Conservation (phyloP, 2,797 vertebrate species). For the Dendrocincla tyrannina region DNA sequence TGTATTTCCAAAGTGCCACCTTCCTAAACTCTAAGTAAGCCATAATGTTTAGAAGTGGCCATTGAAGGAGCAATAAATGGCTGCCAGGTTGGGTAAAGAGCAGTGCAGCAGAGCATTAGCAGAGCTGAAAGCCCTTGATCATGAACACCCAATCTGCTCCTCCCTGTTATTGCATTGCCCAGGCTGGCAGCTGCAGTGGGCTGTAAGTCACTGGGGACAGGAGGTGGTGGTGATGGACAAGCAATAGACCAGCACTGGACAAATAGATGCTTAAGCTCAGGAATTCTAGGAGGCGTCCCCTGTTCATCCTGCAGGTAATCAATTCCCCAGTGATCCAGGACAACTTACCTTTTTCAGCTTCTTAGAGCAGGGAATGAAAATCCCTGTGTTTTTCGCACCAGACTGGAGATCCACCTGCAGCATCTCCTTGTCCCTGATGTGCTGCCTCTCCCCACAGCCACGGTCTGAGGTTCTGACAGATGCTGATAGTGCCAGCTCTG, state of each 20-base stretch:
- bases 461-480: fast-evolving
- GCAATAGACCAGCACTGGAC: not conserved
- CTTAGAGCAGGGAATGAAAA: not conserved
- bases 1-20: not conserved
- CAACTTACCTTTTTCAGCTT: not conserved
- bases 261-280: not conserved
- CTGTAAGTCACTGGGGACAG: fast-evolving
- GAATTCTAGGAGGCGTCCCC: constrained; percentile 27
- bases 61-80: constrained; percentile 38
- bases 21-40: constrained; percentile 54
- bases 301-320: not conserved
- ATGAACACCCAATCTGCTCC: not conserved
- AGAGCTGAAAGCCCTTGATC: not conserved
- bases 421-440: fast-evolving
- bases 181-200: not conserved
- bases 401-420: not conserved
- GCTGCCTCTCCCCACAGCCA: not conserved
- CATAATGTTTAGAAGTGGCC: constrained; percentile 32
- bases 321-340: not conserved
- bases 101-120: not conserved
- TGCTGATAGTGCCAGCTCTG: not conserved
- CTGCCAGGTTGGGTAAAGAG: constrained; percentile 38
- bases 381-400: fast-evolving
- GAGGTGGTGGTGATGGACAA: not conserved
- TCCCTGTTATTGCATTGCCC: not conserved